Conservation (phyloP, 2,113 vertebrate species). For the Pelusios castaneus region DNA sequence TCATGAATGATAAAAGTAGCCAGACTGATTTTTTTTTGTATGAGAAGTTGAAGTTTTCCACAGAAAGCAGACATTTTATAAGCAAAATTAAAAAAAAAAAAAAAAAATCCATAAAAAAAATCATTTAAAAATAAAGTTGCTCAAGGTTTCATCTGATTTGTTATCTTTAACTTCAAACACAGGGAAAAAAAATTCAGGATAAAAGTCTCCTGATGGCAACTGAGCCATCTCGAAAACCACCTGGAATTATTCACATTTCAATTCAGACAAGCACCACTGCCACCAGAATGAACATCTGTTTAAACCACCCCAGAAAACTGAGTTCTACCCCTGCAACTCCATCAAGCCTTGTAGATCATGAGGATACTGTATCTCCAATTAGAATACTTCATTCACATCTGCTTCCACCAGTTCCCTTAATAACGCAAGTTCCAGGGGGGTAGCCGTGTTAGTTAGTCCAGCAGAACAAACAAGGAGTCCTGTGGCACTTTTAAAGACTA, state of each 20-base stretch:
- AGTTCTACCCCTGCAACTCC: background rate
- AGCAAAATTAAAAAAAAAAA: too few relatives aligned
- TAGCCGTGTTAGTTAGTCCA: too few relatives aligned
- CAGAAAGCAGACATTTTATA: too few relatives aligned
- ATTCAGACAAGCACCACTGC: background rate
- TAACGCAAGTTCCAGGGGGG: too few relatives aligned
- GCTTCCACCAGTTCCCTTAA: background rate
- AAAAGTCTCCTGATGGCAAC: background rate
- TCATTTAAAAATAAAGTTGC: too few relatives aligned
- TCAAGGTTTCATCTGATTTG: too few relatives aligned
- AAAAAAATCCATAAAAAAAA: too few relatives aligned
- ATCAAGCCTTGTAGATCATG: background rate
- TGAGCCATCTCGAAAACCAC: background rate
- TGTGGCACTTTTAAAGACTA: too few relatives aligned
- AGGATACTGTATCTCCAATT: background rate
- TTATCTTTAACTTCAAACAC: background rate
- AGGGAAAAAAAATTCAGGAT: fast-evolving
- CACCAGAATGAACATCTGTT: background rate
- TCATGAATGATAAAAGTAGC: too few relatives aligned
- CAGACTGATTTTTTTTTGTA: too few relatives aligned
- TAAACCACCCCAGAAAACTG: background rate
- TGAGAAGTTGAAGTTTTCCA: too few relatives aligned
- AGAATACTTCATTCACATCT: background rate
- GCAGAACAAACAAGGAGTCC: too few relatives aligned
- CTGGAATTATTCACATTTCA: background rate